phyloP scores from a whole-genome alignment of 1,140 invertebrate genomes.

The Heliothis subflexa region DNA sequence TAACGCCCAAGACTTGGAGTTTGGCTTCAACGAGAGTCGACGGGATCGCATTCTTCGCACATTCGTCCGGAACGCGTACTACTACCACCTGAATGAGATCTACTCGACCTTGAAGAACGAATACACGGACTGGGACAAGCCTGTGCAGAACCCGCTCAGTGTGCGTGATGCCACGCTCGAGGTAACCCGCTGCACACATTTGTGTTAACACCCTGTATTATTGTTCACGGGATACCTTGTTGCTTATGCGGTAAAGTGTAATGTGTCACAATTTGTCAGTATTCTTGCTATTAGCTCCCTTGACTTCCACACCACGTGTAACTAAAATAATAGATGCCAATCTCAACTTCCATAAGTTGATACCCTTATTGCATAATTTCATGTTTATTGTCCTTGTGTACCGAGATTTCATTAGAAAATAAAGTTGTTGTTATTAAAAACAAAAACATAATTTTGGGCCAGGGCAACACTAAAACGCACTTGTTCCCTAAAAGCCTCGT shows the following conservation, averaged over 20 bases:
- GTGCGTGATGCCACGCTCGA: constrained; percentile 92
- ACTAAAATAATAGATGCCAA: neutral
- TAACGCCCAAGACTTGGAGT: constrained; percentile 92
- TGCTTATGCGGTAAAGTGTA: neutral
- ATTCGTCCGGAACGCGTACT: constrained; percentile 95
- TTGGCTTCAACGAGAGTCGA: constrained; percentile 94
- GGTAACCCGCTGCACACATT: constrained; percentile 58
- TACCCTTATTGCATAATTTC: neutral
- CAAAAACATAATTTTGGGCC: neutral
- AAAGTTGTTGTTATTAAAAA: constrained; percentile 5
- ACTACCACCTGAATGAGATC: constrained; percentile 96
- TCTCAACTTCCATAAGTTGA: neutral
- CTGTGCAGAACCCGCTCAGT: constrained; percentile 90
- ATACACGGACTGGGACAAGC: constrained; percentile 96
- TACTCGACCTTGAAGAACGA: constrained; percentile 96
- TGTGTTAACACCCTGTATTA: neutral
- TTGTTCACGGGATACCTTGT: neutral
- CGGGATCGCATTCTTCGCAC: constrained; percentile 94
- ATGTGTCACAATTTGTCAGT: neutral
- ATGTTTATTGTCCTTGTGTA: neutral
- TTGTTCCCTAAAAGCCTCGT: neutral
- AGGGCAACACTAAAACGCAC: constrained; percentile 8
- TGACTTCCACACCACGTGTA: neutral
- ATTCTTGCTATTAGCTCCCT: neutral
- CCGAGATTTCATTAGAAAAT: neutral